These are phyloP conservation scores for Sylvilagus floridanus DNA, from an alignment of 2,797 vertebrate species.

Conservation along the genomic window DNA sequence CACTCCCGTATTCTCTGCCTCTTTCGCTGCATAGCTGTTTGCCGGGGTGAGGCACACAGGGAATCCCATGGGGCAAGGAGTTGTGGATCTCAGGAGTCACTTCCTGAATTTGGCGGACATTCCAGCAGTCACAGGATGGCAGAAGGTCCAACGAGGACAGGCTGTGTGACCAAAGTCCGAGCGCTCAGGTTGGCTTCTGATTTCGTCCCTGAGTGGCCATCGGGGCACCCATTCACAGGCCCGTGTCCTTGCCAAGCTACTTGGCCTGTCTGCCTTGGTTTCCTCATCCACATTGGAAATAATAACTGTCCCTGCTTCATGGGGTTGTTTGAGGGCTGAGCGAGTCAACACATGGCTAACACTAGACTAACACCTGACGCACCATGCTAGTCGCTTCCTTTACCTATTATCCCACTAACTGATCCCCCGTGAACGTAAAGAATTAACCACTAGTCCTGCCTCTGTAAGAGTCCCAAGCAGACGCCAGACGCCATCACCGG, in stretches of 20 bases:
- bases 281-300: neutral
- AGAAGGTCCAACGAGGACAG: neutral
- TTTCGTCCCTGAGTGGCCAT: neutral
- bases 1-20: neutral
- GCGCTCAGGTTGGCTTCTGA: neutral
- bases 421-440: neutral
- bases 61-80: neutral
- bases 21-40: neutral
- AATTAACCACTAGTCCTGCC: conserved; percentile 1
- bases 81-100: neutral
- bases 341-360: neutral
- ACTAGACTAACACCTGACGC: neutral
- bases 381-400: neutral
- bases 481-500: neutral
- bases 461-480: conserved; percentile 7
- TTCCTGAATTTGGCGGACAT: neutral
- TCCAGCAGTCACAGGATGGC: neutral
- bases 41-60: neutral
- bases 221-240: neutral
- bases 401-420: neutral
- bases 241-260: neutral
- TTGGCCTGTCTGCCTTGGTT: conserved; percentile 14
- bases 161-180: neutral
- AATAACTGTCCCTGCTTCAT: conserved; percentile 2
- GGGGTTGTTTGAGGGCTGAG: neutral